These are phyloP conservation scores for Nautilus pompilius DNA, from an alignment of 1,140 invertebrate genomes.

Conservation along the genomic window DNA sequence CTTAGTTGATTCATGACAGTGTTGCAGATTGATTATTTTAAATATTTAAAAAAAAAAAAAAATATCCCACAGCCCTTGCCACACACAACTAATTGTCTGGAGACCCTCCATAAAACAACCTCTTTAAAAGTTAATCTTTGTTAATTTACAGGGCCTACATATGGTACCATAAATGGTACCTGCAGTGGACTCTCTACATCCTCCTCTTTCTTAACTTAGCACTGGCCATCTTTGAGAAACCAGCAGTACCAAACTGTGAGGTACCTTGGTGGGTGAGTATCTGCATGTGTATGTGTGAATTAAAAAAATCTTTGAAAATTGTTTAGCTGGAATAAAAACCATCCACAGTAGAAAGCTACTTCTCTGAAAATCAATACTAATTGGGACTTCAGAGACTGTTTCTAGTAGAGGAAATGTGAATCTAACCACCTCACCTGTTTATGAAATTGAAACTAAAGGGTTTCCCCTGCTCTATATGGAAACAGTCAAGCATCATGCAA, in stretches of 20 bases:
- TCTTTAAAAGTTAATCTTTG: no score
- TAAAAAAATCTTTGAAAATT: background rate
- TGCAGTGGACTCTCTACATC: constrained; percentile 48
- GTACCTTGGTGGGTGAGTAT: constrained; percentile 53
- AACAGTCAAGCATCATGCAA: background rate
- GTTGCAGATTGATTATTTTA: no score
- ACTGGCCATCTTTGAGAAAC: constrained; percentile 57
- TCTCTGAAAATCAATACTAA: background rate
- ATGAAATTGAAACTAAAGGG: background rate
- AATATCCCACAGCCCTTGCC: no score
- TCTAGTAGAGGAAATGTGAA: background rate
- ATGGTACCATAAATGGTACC: constrained; percentile 41
- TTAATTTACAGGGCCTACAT: constrained; percentile 42
- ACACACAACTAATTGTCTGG: no score
- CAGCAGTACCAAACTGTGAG: constrained; percentile 44
- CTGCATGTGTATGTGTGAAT: background rate
- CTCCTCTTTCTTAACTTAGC: constrained; percentile 52
- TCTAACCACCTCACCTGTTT: background rate
- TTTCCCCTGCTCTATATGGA: background rate
- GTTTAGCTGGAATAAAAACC: background rate
- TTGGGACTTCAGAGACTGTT: background rate
- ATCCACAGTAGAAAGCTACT: background rate
- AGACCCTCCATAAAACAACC: no score
- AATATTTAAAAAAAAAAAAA: no score
- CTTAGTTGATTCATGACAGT: no score